Percentiles rank a stretch among this genome's conserved stretches.
phyloP scores from a whole-genome alignment of 2,888 invertebrate species.

The Pharmacophagus antenor region DNA sequence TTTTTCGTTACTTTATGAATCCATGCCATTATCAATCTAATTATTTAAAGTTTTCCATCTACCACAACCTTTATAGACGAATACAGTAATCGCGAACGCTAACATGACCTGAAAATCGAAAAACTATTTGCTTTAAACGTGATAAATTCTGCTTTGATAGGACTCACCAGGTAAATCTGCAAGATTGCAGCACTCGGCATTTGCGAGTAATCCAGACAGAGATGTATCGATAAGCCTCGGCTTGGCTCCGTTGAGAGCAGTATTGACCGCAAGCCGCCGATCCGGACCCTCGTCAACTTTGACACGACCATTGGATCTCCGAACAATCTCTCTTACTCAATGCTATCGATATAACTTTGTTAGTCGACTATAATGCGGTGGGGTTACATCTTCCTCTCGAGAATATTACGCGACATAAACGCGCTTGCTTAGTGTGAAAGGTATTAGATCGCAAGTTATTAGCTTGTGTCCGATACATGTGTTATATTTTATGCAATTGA shows the following conservation, averaged over 20 bases:
- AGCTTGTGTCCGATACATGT: not conserved
- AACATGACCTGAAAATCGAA: conserved; percentile 3
- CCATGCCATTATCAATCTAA: not conserved
- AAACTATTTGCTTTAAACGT: conserved; percentile 4
- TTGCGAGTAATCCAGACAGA: conserved; percentile 45
- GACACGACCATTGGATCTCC: conserved; percentile 47
- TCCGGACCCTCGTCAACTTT: conserved; percentile 61
- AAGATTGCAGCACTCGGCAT: conserved; percentile 37
- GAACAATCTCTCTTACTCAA: conserved; percentile 31
- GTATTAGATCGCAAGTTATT: not conserved
- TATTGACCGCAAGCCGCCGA: conserved; percentile 47
- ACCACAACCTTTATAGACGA: not conserved
- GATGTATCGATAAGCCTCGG: conserved; percentile 49
- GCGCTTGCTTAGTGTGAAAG: not conserved
- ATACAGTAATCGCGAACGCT: not conserved
- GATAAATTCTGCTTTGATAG: conserved; percentile 25
- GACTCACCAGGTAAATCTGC: conserved; percentile 40
- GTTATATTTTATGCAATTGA: not conserved
- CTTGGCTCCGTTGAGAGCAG: conserved; percentile 43
- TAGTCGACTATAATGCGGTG: conserved; percentile 5
- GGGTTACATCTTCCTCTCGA: not conserved
- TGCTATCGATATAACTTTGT: conserved; percentile 33
- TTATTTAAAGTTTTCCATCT: not conserved
- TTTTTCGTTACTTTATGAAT: not conserved
- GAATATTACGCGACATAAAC: not conserved